phyloP scores from a whole-genome alignment of 2,113 vertebrate genomes.

The Menura novaehollandiae region DNA sequence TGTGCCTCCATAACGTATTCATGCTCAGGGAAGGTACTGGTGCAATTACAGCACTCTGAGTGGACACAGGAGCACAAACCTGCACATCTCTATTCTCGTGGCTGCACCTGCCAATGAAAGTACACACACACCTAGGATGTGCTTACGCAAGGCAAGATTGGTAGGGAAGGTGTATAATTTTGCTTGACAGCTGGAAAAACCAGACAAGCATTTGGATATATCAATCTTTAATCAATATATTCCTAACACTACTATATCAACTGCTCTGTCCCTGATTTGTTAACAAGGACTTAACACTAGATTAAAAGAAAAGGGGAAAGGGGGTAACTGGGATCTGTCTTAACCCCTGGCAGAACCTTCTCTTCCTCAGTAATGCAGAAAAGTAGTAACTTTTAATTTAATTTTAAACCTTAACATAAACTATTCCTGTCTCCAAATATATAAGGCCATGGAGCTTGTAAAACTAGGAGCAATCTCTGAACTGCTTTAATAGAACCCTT shows the following conservation, averaged over 20 bases:
- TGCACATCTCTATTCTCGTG: neutral
- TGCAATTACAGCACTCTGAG: neutral
- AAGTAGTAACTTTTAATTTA: neutral
- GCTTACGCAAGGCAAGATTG: neutral
- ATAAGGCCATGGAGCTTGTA: neutral
- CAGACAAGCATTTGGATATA: neutral
- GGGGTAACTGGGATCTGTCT: neutral
- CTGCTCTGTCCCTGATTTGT: neutral
- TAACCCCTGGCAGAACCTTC: neutral
- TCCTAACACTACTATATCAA: neutral
- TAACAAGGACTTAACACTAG: neutral
- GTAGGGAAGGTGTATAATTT: neutral
- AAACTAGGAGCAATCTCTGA: neutral
- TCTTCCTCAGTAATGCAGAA: neutral
- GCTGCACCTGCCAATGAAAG: neutral
- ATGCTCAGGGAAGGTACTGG: neutral
- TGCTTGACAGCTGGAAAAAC: neutral
- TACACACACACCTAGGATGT: neutral
- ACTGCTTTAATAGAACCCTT: neutral
- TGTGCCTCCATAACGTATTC: neutral
- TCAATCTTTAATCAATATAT: neutral
- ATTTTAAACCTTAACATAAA: neutral
- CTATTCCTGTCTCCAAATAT: neutral
- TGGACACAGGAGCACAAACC: neutral
- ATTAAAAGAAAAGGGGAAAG: neutral